A percentile compares a stretch with the other conserved stretches of the same genome.
Conservation (phyloP, 2,113 vertebrate species). For the Hipposideros armiger region DNA sequence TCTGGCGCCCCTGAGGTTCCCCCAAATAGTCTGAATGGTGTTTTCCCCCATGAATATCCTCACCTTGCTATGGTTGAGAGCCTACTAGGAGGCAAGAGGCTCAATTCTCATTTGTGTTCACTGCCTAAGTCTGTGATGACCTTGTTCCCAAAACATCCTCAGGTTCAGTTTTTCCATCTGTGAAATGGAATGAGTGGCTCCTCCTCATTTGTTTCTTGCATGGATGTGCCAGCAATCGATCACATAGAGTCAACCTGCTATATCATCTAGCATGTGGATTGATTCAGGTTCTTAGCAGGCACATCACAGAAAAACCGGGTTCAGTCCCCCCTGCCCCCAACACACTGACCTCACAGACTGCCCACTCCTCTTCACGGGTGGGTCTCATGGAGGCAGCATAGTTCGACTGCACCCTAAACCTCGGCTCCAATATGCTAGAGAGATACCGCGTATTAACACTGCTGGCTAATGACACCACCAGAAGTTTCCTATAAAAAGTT, state of each 20-base stretch:
- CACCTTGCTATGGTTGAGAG: background rate
- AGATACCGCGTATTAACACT: background rate
- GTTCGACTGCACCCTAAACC: background rate
- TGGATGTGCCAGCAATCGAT: fast-evolving
- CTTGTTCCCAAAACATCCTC: background rate
- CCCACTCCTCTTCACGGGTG: background rate
- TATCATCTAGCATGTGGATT: background rate
- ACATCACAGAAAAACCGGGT: background rate
- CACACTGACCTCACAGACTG: background rate
- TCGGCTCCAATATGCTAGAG: background rate
- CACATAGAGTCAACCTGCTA: fast-evolving
- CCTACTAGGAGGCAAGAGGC: background rate
- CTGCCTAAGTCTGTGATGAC: background rate
- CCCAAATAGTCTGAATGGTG: background rate
- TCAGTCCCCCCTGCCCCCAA: fast-evolving
- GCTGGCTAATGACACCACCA: slow-evolving; percentile 61
- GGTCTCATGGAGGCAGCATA: background rate
- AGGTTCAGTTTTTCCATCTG: background rate
- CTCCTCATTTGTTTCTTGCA: background rate
- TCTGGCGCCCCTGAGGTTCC: background rate
- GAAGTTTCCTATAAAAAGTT: slow-evolving; percentile 74
- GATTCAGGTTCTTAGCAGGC: background rate
- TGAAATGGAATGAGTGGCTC: background rate
- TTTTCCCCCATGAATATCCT: background rate
- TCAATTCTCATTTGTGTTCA: fast-evolving